Percentiles rank a stretch among this genome's conserved stretches.
These are phyloP conservation scores for Asteroscopus sphinx DNA, from an alignment of 2,888 invertebrate genomes.

Conservation along the genomic window DNA sequence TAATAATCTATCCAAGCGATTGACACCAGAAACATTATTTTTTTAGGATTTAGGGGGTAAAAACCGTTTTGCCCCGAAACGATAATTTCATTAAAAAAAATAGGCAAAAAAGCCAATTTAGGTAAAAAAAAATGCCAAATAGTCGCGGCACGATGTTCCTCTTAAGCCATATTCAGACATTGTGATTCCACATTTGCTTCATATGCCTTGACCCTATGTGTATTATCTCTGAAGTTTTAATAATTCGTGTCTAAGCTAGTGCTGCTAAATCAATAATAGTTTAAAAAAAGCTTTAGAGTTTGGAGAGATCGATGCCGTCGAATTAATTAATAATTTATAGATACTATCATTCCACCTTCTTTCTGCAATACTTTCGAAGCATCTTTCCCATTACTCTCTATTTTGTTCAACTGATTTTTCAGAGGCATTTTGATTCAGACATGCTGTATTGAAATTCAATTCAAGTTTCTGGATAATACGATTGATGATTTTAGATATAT, in stretches of 20 bases:
- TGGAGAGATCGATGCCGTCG: conserved; percentile 11
- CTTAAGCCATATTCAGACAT: too few species aligned
- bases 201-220: background rate
- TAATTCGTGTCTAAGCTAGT: conserved; percentile 18
- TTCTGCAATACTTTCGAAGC: conserved; percentile 35
- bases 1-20: too few species aligned
- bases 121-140: too few species aligned
- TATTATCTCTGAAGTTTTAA: conserved; percentile 13
- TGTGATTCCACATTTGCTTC: too few species aligned
- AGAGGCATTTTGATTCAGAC: background rate
- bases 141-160: too few species aligned
- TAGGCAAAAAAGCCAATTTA: too few species aligned
- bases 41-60: too few species aligned
- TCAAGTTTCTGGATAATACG: background rate
- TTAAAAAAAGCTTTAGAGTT: background rate
- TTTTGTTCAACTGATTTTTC: background rate
- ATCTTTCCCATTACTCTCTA: background rate
- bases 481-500: background rate
- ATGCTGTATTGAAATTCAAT: too few species aligned
- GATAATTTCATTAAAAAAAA: too few species aligned
- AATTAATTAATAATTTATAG: conserved; percentile 30
- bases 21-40: too few species aligned
- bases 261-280: conserved; percentile 14
- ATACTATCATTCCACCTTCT: conserved; percentile 26
- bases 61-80: too few species aligned